These are phyloP conservation scores for Naso thynnoides DNA, from an alignment of 2,797 vertebrate genomes.

Conservation along the genomic window DNA sequence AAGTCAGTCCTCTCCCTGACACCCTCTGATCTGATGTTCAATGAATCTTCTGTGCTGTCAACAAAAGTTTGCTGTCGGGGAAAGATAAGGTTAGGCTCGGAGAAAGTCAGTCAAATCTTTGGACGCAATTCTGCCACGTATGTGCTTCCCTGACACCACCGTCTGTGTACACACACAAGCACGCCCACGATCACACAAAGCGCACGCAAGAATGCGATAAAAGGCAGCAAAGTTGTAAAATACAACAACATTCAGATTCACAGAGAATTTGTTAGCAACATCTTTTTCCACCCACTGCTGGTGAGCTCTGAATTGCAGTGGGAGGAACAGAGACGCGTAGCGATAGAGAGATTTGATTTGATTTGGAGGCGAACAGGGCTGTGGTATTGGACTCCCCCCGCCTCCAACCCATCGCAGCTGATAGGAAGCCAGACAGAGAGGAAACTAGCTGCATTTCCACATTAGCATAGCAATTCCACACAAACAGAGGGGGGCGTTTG, in stretches of 20 bases:
- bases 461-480: slow-evolving; percentile 73
- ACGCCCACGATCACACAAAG: slow-evolving; percentile 56
- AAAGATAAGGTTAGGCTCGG: slow-evolving; percentile 75
- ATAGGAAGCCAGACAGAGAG: slow-evolving; percentile 61
- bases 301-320: slow-evolving; percentile 29
- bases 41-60: slow-evolving; percentile 68
- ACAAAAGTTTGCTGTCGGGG: slow-evolving; percentile 76
- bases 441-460: slow-evolving; percentile 60
- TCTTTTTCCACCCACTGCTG: slow-evolving; percentile 28
- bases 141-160: slow-evolving; percentile 28
- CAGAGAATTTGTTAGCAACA: slow-evolving; percentile 36
- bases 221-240: slow-evolving; percentile 49
- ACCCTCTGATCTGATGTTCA: slow-evolving; percentile 78
- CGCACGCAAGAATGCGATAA: slow-evolving; percentile 48
- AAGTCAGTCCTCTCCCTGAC: slow-evolving; percentile 71
- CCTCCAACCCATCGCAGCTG: slow-evolving; percentile 45
- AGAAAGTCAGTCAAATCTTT: slow-evolving; percentile 64
- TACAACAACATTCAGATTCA: slow-evolving; percentile 37
- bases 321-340: slow-evolving; percentile 24
- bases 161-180: slow-evolving; percentile 24
- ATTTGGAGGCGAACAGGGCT: slow-evolving; percentile 55
- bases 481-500: slow-evolving; percentile 49
- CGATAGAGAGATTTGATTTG: slow-evolving; percentile 53
- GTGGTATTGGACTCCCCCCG: slow-evolving; percentile 28
- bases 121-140: slow-evolving; percentile 43